A percentile compares a stretch with the other conserved stretches of the same genome.
These are phyloP conservation scores for Zaprionus lachaisei DNA, from an alignment of 1,140 invertebrate species.

Conservation along the genomic window DNA sequence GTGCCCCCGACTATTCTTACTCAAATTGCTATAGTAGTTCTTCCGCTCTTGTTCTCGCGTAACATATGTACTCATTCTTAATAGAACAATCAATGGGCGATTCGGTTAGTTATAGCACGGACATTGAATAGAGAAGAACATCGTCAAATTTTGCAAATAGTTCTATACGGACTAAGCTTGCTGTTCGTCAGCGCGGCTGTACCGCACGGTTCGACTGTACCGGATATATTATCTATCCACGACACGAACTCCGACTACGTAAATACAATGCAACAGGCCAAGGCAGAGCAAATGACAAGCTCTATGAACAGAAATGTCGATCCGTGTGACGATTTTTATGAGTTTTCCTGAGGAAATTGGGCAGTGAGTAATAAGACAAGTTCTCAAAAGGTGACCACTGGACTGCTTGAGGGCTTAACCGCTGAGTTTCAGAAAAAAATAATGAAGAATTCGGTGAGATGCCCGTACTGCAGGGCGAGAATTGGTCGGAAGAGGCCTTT, in stretches of 20 bases:
- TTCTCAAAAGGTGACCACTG: conserved; percentile 44
- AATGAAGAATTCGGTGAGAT: not conserved
- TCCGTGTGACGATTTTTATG: conserved; percentile 88
- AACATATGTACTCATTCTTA: not conserved
- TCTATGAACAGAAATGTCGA: conserved; percentile 85
- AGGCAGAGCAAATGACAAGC: conserved; percentile 58
- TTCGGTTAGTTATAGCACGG: not conserved
- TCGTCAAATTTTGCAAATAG: not conserved
- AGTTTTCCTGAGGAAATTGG: conserved; percentile 89
- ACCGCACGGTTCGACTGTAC: not conserved
- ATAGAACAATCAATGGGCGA: not conserved
- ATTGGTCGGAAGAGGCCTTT: conserved; percentile 45
- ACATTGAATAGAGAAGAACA: not conserved
- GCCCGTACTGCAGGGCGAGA: conserved; percentile 22
- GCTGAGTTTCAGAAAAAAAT: conserved; percentile 59
- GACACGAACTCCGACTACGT: conserved; percentile 1
- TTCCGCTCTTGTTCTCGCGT: too few relatives aligned
- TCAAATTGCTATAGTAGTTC: too few relatives aligned
- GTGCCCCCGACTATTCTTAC: too few relatives aligned
- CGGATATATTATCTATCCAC: conserved; percentile 1
- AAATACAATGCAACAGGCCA: conserved; percentile 40
- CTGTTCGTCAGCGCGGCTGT: not conserved
- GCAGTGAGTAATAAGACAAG: conserved; percentile 65
- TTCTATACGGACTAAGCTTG: not conserved
- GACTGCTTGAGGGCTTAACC: conserved; percentile 59